Percentiles rank a stretch among this genome's conserved stretches.
phyloP scores from a whole-genome alignment of 1,140 invertebrate species.

The Aculops lycopersici region DNA sequence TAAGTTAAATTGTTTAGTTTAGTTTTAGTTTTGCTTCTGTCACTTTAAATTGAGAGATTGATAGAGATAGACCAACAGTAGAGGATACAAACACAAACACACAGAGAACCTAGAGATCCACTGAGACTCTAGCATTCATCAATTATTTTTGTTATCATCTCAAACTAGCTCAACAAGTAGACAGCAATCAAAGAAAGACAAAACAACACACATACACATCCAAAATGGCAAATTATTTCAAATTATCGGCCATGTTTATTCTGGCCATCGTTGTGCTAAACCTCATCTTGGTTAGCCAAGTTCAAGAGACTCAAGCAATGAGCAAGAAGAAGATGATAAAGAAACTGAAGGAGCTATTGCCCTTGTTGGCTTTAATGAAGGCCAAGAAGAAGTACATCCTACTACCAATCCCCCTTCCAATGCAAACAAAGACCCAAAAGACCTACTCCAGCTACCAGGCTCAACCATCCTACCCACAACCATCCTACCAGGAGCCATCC shows the following conservation, averaged over 20 bases:
- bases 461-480: too few relatives aligned
- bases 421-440: not conserved
- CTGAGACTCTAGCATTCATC: too few relatives aligned
- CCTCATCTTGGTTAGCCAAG: not conserved
- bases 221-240: not conserved
- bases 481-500: not conserved
- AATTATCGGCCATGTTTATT: slow-evolving; percentile 2
- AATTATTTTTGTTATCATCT: too few relatives aligned
- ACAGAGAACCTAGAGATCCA: too few relatives aligned
- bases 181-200: too few relatives aligned
- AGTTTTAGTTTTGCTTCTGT: too few relatives aligned
- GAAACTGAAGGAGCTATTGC: slow-evolving; percentile 6
- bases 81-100: too few relatives aligned
- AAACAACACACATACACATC: too few relatives aligned
- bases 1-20: too few relatives aligned
- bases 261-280: slow-evolving; percentile 1
- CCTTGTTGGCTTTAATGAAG: slow-evolving; percentile 6
- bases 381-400: slow-evolving; percentile 4
- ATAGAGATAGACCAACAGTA: too few relatives aligned
- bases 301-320: not conserved
- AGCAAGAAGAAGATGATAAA: slow-evolving; percentile 6
- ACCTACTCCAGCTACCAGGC: not conserved
- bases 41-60: too few relatives aligned
- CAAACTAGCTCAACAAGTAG: too few relatives aligned
- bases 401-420: not conserved